Percentiles rank a stretch among this genome's conserved stretches.
Conservation (phyloP, 1,140 invertebrate genomes). For the Trichoplusia ni region DNA sequence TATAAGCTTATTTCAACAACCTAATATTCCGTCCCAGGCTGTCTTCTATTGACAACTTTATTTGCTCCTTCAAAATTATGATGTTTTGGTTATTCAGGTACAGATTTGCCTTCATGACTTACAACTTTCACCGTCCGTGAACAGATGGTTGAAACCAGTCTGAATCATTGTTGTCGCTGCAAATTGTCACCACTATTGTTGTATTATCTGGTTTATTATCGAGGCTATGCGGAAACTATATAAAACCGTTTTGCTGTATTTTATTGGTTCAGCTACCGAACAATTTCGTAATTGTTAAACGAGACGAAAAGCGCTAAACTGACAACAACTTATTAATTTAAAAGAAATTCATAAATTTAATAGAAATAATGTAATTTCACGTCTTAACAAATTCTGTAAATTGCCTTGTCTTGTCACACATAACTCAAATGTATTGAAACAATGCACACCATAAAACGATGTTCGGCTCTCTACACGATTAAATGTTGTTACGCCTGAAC, state of each 20-base stretch:
- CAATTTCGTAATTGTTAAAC: too few relatives aligned
- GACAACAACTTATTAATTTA: too few relatives aligned
- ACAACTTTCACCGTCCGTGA: conserved; percentile 16
- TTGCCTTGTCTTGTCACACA: too few relatives aligned
- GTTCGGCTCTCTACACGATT: conserved; percentile 13
- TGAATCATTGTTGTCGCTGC: conserved; percentile 15
- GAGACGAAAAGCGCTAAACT: too few relatives aligned
- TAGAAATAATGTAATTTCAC: too few relatives aligned
- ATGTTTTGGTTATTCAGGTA: neutral
- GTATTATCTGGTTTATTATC: conserved; percentile 16
- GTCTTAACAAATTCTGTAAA: too few relatives aligned
- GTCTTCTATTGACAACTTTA: conserved; percentile 3
- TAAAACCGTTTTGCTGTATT: too few relatives aligned
- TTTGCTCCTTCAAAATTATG: neutral
- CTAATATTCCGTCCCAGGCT: neutral
- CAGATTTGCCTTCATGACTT: conserved; percentile 3
- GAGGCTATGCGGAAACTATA: too few relatives aligned
- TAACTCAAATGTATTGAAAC: too few relatives aligned
- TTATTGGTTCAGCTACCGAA: too few relatives aligned
- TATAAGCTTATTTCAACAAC: too few relatives aligned
- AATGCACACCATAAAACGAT: conserved; percentile 1
- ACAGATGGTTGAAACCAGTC: conserved; percentile 4
- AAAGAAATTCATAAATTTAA: too few relatives aligned
- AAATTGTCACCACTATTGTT: conserved; percentile 11
- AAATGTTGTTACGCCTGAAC: conserved; percentile 12